Base-by-base conservation (phyloP, 2,113 vertebrate genomes). In the Cheirogaleus medius region DNA sequence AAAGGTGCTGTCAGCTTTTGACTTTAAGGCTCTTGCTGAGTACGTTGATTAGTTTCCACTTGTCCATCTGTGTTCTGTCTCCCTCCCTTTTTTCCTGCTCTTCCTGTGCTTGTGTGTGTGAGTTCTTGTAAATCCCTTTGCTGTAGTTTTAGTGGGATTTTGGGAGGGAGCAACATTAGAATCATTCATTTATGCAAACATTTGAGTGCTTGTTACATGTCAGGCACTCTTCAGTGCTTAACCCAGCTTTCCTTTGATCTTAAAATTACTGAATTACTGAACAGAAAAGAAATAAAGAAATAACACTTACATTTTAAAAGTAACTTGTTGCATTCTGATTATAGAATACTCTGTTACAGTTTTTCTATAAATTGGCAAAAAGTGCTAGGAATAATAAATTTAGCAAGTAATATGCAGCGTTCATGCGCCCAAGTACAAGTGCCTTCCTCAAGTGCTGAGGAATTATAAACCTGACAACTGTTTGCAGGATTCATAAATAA, bases 401-500 rank as follows among this genome's bases (percentile, higher is more conserved):
- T 89, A 85, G 49, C 52, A 74, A 68, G 37, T 76, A 73, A 52
- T 88, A 74, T 58, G 18, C 8, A 9, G 18, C 18, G 68, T 76
- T 94, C 58, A 18, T 80, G 20, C 92, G 49, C 23, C 20, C 25
- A 85, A 60, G 66, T 86, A 20, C 21, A 37, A 32, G 56, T 81
- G 44, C 39, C 34, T 91, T 91, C 56, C 18, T 54, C 11, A 84
- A 29, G 8, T 85, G 56, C 20, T 20, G 18, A 74, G 17, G 25
- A 89, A 85, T 95, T 60, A 86, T 49, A 88, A 49, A 73, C 20
- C 29, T 89, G 15, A 74, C 42, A 52, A 34, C 6, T 47, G 49
- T 97, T 81, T 90, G 4, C 25, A 90, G 6, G 21, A 82, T 94
- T 96, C 15, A 63, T 71, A 54, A 96, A 74, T 74, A 68, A 92